Conservation (phyloP, 64 coral and sea anemone species). For the Stichodactyla mertensii region DNA sequence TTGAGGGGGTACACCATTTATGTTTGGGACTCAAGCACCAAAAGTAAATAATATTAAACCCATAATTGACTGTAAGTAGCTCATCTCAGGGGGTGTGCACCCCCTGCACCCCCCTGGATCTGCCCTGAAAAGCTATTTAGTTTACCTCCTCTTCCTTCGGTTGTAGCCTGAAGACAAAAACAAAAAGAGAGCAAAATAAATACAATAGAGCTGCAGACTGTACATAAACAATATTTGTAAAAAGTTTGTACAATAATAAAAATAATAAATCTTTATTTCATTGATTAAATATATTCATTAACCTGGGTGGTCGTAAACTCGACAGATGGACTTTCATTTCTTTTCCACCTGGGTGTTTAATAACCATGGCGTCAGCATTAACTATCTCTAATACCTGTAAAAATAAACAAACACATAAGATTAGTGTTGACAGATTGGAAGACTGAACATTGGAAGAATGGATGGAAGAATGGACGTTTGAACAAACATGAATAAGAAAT, state of each 20-base stretch:
- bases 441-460: not conserved
- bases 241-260: no score
- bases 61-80: no score
- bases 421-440: not conserved
- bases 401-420: not conserved
- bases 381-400: conserved; percentile 81
- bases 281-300: not conserved
- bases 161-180: conserved; percentile 35
- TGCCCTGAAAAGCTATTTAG: not conserved
- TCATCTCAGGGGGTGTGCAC: no score
- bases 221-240: no score
- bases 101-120: no score
- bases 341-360: conserved; percentile 62
- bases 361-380: conserved; percentile 86
- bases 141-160: conserved; percentile 71
- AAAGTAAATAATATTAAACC: no score
- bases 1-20: no score
- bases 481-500: not conserved
- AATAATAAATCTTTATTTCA: not conserved
- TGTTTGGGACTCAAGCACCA: no score
- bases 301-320: conserved; percentile 93
- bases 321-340: conserved; percentile 90
- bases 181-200: not conserved
- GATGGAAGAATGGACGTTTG: not conserved
- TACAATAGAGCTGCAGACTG: no score